Base-by-base conservation (phyloP, 23 tunicate genomes). In the Clavelina lepadiformis region DNA sequence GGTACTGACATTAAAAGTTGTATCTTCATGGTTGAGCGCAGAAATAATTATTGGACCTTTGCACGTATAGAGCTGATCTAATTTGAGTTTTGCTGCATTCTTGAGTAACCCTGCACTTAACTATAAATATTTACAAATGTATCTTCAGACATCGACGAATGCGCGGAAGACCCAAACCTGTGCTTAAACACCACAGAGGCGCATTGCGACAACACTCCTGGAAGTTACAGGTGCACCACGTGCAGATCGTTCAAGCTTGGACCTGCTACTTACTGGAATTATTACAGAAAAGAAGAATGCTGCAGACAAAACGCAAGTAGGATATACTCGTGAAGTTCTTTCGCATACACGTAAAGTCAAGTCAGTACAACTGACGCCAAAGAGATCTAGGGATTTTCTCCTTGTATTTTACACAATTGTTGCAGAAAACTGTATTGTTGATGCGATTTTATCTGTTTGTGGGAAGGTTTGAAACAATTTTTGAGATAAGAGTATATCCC, bases 71-170 rank as follows among this genome's bases (percentile, higher is more conserved):
- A n/a, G n/a, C n/a, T n/a, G n/a, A n/a, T n/a, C 15, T 11, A 41
- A 15, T 41, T 41, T 11, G 11, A 41, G 49, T 41, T 41, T 41
- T 41, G 49, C 11, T 41, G 11, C 11, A 11, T 15, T 41, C 49
- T 41, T 41, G 15, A 15, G 15, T 41, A 41, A 41, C 15, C 49
- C 11, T 15, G 11, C 49, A 11, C 11, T 11, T 11, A 41, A 41
- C 15, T 41, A 15, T 41, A 41, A 11, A 41, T 11, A 41, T 11
- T 11, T 41, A 11, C 15, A 11, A 41, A 5, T 58, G 32, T 5
- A 7, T 58, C 32, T 58, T 36, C 69, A 63, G 69, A 63, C 58
- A 63, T 35, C 8, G 28, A 63, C 25, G 69, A 63, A 22, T 63
- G 69, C 21, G 69, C 23, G 4, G 69, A 18, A 35, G 25, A 63